Evolutionary conservation across 2,888 invertebrate genomes (phyloP).

Genomic region (Rhopalosiphum nymphaeae): DNA sequence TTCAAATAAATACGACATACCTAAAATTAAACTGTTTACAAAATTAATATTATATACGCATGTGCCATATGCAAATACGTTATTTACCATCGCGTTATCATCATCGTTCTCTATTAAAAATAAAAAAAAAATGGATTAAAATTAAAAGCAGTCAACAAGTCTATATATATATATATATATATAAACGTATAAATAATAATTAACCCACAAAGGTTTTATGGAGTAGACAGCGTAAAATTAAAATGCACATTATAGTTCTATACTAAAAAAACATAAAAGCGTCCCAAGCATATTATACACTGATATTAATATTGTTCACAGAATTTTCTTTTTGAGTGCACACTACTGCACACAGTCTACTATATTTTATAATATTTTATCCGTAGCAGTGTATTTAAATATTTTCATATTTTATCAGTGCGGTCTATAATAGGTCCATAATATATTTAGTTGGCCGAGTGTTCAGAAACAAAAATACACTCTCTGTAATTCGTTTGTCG

Average conservation of each 20-base stretch:
- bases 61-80: background rate
- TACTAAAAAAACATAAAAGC: slow-evolving; percentile 9
- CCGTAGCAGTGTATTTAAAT: background rate
- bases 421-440: background rate
- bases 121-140: background rate
- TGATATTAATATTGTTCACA: background rate
- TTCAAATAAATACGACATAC: background rate
- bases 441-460: background rate
- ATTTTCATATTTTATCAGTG: background rate
- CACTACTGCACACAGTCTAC: background rate
- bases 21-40: background rate
- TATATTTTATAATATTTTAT: background rate
- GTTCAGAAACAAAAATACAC: background rate
- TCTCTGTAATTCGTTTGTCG: background rate
- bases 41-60: background rate
- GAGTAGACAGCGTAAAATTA: slow-evolving; percentile 15
- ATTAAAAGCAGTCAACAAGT: slow-evolving; percentile 36
- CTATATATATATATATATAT: background rate
- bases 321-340: background rate
- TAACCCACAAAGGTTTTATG: background rate
- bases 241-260: background rate
- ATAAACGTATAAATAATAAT: slow-evolving; percentile 6
- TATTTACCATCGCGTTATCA: background rate
- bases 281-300: background rate
- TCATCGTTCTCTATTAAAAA: background rate